phyloP scores from a whole-genome alignment of 2,797 vertebrate genomes.

The Petrocephalus schoutedeni region DNA sequence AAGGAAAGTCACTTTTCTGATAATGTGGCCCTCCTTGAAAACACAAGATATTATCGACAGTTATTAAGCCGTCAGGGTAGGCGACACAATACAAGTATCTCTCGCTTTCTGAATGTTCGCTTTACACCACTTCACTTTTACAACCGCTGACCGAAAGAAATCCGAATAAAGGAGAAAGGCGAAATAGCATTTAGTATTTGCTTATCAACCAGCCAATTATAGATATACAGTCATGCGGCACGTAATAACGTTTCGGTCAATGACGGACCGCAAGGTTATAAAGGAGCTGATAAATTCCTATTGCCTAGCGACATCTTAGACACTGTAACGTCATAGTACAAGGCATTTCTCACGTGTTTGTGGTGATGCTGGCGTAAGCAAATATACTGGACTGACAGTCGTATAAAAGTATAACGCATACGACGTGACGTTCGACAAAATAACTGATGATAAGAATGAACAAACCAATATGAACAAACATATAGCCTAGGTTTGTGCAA shows the following conservation, averaged over 20 bases:
- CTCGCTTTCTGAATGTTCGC: neutral
- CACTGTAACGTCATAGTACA: neutral
- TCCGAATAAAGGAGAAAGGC: neutral
- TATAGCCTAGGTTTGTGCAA: neutral
- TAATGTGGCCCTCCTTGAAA: neutral
- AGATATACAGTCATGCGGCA: too few relatives aligned
- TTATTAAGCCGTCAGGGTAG: neutral
- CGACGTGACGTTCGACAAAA: neutral
- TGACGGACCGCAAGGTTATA: neutral
- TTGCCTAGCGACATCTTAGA: neutral
- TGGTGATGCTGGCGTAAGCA: neutral
- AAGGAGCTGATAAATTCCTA: neutral
- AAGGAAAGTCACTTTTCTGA: neutral
- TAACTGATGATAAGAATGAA: neutral
- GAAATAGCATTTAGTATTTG: neutral
- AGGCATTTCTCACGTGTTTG: neutral
- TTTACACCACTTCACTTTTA: neutral
- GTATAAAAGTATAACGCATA: neutral
- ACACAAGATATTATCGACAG: neutral
- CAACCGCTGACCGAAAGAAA: neutral
- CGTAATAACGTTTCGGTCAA: neutral
- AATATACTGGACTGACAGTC: neutral
- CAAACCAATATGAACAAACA: neutral
- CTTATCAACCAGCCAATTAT: neutral
- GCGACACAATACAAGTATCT: neutral